These are phyloP conservation scores for Mamestra brassicae DNA, from an alignment of 2,888 invertebrate genomes.

Conservation along the genomic window DNA sequence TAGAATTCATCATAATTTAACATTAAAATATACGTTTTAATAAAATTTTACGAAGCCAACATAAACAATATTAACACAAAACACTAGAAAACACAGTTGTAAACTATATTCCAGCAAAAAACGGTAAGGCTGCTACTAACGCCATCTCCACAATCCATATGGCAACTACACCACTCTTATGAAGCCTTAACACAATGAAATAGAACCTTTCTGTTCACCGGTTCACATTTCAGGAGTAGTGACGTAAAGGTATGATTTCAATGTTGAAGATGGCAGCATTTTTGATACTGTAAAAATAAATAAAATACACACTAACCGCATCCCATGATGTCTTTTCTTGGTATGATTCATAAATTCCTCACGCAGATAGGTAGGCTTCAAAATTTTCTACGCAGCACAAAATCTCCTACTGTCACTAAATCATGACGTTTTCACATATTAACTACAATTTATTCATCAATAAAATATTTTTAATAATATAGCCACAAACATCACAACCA, in stretches of 20 bases:
- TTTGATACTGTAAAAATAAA: neutral
- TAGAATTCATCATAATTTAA: neutral
- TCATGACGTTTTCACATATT: neutral
- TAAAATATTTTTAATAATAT: slow-evolving; percentile 27
- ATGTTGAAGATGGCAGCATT: slow-evolving; percentile 63
- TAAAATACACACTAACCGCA: neutral
- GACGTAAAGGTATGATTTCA: neutral
- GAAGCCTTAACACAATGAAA: slow-evolving; percentile 36
- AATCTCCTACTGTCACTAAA: neutral
- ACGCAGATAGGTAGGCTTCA: neutral
- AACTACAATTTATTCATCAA: slow-evolving; percentile 24
- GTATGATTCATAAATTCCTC: neutral
- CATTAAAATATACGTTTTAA: neutral
- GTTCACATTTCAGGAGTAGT: neutral
- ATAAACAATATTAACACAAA: too few relatives aligned
- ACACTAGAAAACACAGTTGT: neutral
- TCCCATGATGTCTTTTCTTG: slow-evolving; percentile 2
- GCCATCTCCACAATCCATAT: slow-evolving; percentile 52
- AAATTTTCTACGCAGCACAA: neutral
- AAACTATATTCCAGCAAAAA: neutral
- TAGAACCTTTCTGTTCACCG: neutral
- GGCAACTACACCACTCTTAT: slow-evolving; percentile 14
- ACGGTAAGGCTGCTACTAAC: slow-evolving; percentile 29
- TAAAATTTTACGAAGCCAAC: neutral
- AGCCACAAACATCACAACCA: slow-evolving; percentile 73